A percentile compares a stretch with the other conserved stretches of the same genome.
Evolutionary conservation across 2,797 vertebrate species (phyloP).

Genomic region (Onychomys leucogaster): DNA sequence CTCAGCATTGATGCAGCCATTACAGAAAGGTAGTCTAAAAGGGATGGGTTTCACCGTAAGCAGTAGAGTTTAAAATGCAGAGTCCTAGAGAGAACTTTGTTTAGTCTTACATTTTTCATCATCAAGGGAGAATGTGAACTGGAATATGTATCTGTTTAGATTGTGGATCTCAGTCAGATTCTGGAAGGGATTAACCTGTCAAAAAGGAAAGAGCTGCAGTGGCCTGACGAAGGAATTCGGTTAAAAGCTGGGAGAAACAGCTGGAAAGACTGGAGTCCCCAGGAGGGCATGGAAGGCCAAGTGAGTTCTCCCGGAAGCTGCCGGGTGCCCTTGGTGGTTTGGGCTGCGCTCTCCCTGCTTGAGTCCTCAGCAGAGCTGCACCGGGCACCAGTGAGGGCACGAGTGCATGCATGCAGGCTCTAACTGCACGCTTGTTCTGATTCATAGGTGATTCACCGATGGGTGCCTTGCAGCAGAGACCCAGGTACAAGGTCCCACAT

Average conservation of each 20-base stretch:
- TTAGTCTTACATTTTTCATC: neutral
- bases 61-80: neutral
- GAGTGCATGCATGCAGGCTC: neutral
- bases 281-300: conserved; percentile 99
- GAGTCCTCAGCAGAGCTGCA: neutral
- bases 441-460: conserved; percentile 98
- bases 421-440: conserved; percentile 52
- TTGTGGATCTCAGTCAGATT: conserved; percentile 95
- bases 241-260: conserved; percentile 96
- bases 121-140: conserved; percentile 44
- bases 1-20: neutral
- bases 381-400: neutral
- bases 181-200: conserved; percentile 97
- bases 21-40: neutral
- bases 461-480: conserved; percentile 99
- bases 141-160: conserved; percentile 85
- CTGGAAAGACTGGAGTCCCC: conserved; percentile 99
- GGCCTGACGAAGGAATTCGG: conserved; percentile 97
- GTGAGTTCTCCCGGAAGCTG: conserved; percentile 89
- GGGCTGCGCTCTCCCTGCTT: neutral
- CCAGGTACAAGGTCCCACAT: conserved; percentile 97
- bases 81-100: conserved; percentile 29
- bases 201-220: conserved; percentile 98
- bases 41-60: neutral
- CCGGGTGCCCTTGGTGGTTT: neutral